Evolutionary conservation across 2,797 vertebrate genomes (phyloP).

Genomic region (Poliocrania exsul): DNA sequence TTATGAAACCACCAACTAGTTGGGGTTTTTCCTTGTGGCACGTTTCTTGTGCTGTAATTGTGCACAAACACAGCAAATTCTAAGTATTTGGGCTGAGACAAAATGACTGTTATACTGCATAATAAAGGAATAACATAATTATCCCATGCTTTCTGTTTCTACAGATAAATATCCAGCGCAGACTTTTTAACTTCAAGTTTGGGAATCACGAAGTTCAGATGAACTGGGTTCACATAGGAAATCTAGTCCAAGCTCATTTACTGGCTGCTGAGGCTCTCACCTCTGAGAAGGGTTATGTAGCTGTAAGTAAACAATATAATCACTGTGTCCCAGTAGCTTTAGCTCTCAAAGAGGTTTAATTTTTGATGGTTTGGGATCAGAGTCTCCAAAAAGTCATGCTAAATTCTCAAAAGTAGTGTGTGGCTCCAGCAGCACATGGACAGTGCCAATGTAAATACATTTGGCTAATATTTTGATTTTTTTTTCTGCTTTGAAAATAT

Average conservation of each 20-base stretch:
- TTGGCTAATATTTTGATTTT: not conserved
- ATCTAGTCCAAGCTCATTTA: slow-evolving; percentile 88
- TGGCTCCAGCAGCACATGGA: not conserved
- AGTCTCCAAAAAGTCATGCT: not conserved
- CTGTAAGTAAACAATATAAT: slow-evolving; percentile 82
- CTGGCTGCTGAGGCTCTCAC: slow-evolving; percentile 88
- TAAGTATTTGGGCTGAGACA: not conserved
- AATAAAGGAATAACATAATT: not conserved
- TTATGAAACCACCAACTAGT: not conserved
- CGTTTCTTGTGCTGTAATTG: not conserved
- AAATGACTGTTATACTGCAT: not conserved
- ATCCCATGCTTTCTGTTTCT: not conserved
- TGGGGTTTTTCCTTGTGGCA: not conserved
- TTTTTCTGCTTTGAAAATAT: not conserved
- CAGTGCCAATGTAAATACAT: not conserved
- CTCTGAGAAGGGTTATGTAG: slow-evolving; percentile 77
- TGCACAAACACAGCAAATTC: not conserved
- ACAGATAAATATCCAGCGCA: slow-evolving; percentile 87
- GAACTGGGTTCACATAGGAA: slow-evolving; percentile 94
- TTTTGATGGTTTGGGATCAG: not conserved
- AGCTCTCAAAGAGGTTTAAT: not conserved
- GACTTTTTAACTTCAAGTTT: slow-evolving; percentile 88
- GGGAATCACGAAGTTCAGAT: slow-evolving; percentile 84
- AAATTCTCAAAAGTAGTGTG: not conserved
- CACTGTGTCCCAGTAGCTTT: not conserved